Base-by-base conservation (phyloP, 2,888 invertebrate genomes). In the Mesorhabditis belari region DNA sequence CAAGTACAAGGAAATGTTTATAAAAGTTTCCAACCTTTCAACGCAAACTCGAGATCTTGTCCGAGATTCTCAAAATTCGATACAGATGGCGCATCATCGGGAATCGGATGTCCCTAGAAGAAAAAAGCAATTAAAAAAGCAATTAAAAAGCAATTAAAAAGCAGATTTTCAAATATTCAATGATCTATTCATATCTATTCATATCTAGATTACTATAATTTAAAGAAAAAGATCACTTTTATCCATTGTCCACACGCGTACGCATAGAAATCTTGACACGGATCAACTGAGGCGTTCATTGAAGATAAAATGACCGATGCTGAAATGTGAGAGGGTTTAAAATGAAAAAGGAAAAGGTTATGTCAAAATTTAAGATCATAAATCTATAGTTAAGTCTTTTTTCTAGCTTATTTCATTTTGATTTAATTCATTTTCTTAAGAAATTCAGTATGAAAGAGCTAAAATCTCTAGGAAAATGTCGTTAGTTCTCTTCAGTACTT, bases 181-280 rank as follows among this genome's bases (percentile, higher is more conserved):
- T n/a, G n/a, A n/a, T n/a, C n/a, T n/a, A 5, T 5, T 25, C 12
- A 29, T 27, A 4, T 12, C n/a, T 25, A 23, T 21, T 5, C 12
- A 23, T 25, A 25, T 17, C 12, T 24, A 53, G 6, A 23, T 24
- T 12, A 21, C 21, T 29, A 17, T n/a, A n/a, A n/a, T n/a, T n/a
- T n/a, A n/a, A n/a, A n/a, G n/a, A n/a, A n/a, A n/a, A n/a, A n/a
- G n/a, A n/a, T n/a, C n/a, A n/a, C 60, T 54, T 69, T 64, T 25
- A 79, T 78, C 80, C 80, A 80, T 51, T 78, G 76, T 23, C 80
- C 80, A 61, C 80, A 80, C 9, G 80, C 80, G 64, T 75, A 80
- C 61, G 78, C 76, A 63, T 80, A 80, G 62, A 80, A 80, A 64
- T 80, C 80, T n/a, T 66, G 72, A 61, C 80, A 80, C 12, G 80